These are phyloP conservation scores for Campylomormyrus tamandua DNA, from an alignment of 2,113 vertebrate genomes.

Conservation along the genomic window DNA sequence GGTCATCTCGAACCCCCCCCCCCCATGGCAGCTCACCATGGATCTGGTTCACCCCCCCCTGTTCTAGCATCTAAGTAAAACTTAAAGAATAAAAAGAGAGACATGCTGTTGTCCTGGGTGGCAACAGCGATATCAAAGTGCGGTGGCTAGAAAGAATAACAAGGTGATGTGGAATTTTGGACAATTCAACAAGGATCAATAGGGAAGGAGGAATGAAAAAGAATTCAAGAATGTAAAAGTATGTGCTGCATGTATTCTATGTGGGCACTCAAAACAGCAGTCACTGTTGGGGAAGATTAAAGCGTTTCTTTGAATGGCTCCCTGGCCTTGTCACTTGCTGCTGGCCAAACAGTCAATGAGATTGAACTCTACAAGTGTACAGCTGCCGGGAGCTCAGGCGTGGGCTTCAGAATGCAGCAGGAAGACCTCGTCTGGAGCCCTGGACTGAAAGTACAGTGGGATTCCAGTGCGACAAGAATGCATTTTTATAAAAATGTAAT, in stretches of 20 bases:
- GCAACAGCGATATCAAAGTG: not conserved
- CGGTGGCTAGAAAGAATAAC: not conserved
- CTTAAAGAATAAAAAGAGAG: not conserved
- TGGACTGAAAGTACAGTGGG: not conserved
- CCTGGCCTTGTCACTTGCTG: not conserved
- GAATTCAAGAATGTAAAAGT: not conserved
- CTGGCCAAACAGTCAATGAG: not conserved
- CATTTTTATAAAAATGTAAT: not conserved
- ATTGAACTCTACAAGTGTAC: not conserved
- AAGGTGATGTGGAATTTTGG: not conserved
- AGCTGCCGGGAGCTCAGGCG: not conserved
- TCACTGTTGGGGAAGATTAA: not conserved
- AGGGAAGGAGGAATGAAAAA: not conserved
- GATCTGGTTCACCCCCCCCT: no score
- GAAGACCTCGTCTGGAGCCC: not conserved
- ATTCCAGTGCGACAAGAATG: not conserved
- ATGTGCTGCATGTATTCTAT: not conserved
- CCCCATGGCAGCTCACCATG: no score
- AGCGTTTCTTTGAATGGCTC: not conserved
- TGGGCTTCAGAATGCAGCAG: not conserved
- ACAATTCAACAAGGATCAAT: not conserved
- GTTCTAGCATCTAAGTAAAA: not conserved
- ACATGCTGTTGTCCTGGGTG: not conserved
- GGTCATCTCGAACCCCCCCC: no score
- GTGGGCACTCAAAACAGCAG: not conserved